Percentiles rank a stretch among this genome's conserved stretches.
Evolutionary conservation across 2,797 vertebrate genomes (phyloP).

Genomic region (Chrysocyon brachyurus): DNA sequence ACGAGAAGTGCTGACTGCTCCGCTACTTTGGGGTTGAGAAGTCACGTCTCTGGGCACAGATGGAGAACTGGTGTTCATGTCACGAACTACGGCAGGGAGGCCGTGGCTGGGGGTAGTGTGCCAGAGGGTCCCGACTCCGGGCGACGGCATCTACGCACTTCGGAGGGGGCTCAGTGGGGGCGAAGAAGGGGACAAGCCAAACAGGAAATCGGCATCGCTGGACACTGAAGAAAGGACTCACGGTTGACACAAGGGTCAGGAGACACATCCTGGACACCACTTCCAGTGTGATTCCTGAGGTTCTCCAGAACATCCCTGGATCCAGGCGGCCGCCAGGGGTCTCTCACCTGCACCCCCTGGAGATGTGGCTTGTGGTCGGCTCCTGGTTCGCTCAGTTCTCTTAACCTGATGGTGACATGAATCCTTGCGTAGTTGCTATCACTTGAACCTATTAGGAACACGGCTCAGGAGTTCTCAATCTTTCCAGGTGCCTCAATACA

Average conservation of each 20-base stretch:
- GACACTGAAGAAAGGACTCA: not conserved
- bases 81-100: not conserved
- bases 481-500: not conserved
- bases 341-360: not conserved
- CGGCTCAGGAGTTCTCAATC: not conserved
- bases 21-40: not conserved
- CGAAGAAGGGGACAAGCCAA: not conserved
- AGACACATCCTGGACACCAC: not conserved
- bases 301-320: not conserved
- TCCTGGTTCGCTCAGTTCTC: not conserved
- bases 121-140: not conserved
- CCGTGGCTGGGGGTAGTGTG: not conserved
- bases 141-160: not conserved
- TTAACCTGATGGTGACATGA: not conserved
- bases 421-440: not conserved
- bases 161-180: not conserved
- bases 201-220: not conserved
- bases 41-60: not conserved
- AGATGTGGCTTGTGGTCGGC: not conserved
- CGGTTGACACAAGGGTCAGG: not conserved
- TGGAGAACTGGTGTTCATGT: not conserved
- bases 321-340: rapidly evolving
- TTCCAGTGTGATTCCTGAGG: not conserved
- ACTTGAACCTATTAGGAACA: not conserved
- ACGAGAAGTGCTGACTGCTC: not conserved